Percentiles rank a stretch among this genome's conserved stretches.
phyloP scores from a whole-genome alignment of 1,140 invertebrate genomes.

The Pachypeltis micranthus region DNA sequence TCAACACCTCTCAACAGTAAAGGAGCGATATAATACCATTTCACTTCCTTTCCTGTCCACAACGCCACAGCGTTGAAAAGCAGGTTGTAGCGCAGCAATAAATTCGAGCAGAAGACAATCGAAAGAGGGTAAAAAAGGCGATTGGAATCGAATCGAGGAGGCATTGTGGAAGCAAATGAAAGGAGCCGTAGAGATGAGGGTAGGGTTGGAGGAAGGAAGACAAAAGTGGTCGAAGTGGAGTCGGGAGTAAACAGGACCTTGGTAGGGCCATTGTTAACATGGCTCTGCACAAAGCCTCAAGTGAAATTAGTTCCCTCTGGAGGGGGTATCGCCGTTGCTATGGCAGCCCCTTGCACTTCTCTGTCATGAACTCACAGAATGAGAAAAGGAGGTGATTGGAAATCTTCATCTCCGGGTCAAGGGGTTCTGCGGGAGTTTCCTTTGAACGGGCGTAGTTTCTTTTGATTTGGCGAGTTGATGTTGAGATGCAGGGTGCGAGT shows the following conservation, averaged over 20 bases:
- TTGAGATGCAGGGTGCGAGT: too few relatives aligned
- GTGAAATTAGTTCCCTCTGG: neutral
- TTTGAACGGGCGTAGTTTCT: too few relatives aligned
- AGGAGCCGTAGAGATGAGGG: neutral
- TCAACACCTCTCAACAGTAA: too few relatives aligned
- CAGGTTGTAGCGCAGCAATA: too few relatives aligned
- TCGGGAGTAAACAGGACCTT: neutral
- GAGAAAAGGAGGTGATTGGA: neutral
- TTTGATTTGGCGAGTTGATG: too few relatives aligned
- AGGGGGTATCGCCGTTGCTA: neutral
- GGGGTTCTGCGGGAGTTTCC: neutral
- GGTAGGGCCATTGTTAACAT: neutral
- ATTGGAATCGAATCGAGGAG: neutral
- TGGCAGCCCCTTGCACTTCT: neutral
- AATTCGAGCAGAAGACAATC: too few relatives aligned
- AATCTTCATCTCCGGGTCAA: neutral
- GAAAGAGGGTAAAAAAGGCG: neutral
- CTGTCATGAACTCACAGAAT: too few relatives aligned
- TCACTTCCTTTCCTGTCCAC: too few relatives aligned
- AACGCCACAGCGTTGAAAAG: too few relatives aligned
- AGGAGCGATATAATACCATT: too few relatives aligned
- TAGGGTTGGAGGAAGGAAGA: neutral
- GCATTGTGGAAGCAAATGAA: neutral
- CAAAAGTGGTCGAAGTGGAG: neutral
- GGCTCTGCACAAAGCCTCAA: neutral